phyloP scores from a whole-genome alignment of 2,797 vertebrate species.

The Sciurus vulgaris region DNA sequence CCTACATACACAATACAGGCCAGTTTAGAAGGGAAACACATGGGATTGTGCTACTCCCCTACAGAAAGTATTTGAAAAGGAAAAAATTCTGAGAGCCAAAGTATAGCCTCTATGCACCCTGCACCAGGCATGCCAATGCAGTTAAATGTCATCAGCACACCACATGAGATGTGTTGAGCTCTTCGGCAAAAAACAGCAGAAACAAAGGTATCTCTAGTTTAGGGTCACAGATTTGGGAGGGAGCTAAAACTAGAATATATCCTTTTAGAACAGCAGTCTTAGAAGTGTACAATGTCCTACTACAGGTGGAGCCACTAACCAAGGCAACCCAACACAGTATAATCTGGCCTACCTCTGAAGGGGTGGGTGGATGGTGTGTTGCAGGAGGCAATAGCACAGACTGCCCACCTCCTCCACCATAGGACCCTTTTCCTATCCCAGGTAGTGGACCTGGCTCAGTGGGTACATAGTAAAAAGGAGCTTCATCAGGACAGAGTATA shows the following conservation, averaged over 20 bases:
- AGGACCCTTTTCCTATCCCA: background rate
- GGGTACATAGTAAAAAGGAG: background rate
- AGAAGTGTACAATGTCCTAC: background rate
- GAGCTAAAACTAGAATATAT: background rate
- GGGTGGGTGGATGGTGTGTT: background rate
- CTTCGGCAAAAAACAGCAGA: background rate
- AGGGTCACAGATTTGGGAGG: background rate
- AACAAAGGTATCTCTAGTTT: background rate
- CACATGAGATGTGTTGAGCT: background rate
- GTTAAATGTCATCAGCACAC: background rate
- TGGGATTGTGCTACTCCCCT: background rate
- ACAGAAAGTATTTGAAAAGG: background rate
- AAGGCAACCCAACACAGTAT: too few species aligned
- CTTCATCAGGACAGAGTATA: background rate
- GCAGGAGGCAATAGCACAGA: background rate
- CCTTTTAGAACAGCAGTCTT: background rate
- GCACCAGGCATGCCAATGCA: background rate
- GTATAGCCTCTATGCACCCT: background rate
- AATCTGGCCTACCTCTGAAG: background rate
- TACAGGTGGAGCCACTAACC: background rate
- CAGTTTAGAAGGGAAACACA: background rate
- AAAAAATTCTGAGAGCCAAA: background rate
- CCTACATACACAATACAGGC: background rate
- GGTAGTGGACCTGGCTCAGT: background rate
- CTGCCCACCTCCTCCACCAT: background rate